Evolutionary conservation across 53 echinoderm and acorn worm species (phyloP), one percentile per base, ranked within the genome.

Genomic region (Luidia sarsii): DNA sequence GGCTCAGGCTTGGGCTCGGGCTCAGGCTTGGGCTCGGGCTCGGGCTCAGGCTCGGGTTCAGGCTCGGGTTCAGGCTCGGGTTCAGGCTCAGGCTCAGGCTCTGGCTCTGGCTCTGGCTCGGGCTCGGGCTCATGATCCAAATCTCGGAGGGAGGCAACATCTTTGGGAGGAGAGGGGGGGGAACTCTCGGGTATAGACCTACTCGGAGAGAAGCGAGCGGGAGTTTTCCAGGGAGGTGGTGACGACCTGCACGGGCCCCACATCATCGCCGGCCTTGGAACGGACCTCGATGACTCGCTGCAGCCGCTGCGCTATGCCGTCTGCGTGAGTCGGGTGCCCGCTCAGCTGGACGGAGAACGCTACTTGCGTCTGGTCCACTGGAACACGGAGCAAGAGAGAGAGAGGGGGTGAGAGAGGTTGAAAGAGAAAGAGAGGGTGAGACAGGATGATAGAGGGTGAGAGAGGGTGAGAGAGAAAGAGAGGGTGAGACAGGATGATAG

Each of bases 221-320:
- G 62, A 32, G 3, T 61, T 61, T 29, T 46, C 20, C 19, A 46
- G 2, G 7, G 77, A 77, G 61, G 55, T 59, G 77, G 61, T 30
- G 30, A 31, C 45, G 33, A 77, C 61, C 18, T 77, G 20, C 11
- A 77, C 77, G 27, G 61, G 61, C 11, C 61, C 77, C 0, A 77
- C 48, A 5, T 9, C 43, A 37, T 77, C 77, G 48, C 77, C 46
- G 61, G 60, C 62, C 5, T 77, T 77, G 28, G 61, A 18, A 19
- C 59, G 25, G 60, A 59, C 60, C 33, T 77, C 77, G 16, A 77
- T 33, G 41, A 61, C 77, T 7, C 77, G 18, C 45, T 77, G 61
- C 7, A 77, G 77, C 43, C 77, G 77, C 45, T 77, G 33, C 32
- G 29, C 18, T 60, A 77, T 77, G 16, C 41, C 16, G 16, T 30